These are phyloP conservation scores for Vireo altiloquus DNA, from an alignment of 2,113 vertebrate species.

Conservation along the genomic window DNA sequence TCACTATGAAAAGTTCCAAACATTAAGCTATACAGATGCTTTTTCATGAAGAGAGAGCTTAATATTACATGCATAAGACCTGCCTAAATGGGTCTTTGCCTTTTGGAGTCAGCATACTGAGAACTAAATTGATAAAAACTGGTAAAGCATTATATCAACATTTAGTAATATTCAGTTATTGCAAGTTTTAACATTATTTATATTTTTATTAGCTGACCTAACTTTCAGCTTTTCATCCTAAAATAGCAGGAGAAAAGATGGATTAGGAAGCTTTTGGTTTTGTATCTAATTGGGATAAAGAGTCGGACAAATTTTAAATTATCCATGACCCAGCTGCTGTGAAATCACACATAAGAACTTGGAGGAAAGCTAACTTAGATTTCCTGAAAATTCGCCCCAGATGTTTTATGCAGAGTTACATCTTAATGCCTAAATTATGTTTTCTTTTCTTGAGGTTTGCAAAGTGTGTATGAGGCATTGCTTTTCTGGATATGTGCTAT, in stretches of 20 bases:
- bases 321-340: not conserved
- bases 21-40: not conserved
- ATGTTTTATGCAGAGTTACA: not conserved
- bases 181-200: not conserved
- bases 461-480: not conserved
- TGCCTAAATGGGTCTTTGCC: not conserved
- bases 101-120: not conserved
- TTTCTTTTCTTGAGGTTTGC: not conserved
- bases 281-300: not conserved
- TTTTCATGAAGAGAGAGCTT: not conserved
- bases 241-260: not conserved
- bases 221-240: not conserved
- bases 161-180: not conserved
- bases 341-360: not conserved
- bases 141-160: not conserved
- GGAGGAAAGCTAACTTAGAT: not conserved
- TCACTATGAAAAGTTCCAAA: slow-evolving; percentile 13
- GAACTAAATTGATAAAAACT: not conserved
- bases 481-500: not conserved
- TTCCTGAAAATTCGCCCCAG: not conserved
- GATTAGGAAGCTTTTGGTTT: slow-evolving; percentile 4
- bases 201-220: not conserved
- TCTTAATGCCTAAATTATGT: not conserved
- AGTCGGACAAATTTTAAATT: not conserved
- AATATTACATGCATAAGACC: not conserved